A percentile compares a stretch with the other conserved stretches of the same genome.
These are phyloP conservation scores for Acheta domesticus DNA, from an alignment of 2,888 invertebrate genomes.

Conservation along the genomic window DNA sequence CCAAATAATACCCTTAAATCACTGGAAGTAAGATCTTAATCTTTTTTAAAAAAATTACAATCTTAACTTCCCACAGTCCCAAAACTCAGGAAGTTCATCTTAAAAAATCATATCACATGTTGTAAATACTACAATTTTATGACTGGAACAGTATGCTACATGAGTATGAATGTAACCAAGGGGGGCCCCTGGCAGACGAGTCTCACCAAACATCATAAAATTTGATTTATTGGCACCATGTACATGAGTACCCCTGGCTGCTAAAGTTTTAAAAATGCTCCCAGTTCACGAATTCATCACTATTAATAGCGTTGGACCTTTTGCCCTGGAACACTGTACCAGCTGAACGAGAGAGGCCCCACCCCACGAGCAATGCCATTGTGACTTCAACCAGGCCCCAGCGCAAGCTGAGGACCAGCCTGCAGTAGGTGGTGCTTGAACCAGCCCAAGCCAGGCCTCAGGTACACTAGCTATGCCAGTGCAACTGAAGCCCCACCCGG, in stretches of 20 bases:
- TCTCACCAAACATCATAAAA: background rate
- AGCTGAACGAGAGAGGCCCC: background rate
- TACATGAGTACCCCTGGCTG: background rate
- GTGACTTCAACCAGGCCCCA: constrained; percentile 18
- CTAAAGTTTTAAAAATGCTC: background rate
- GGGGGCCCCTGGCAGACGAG: too few species aligned
- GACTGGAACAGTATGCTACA: too few species aligned
- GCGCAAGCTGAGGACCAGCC: background rate
- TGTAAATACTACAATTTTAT: too few species aligned
- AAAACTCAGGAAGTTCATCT: too few species aligned
- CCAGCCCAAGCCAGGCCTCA: background rate
- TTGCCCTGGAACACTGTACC: constrained; percentile 7
- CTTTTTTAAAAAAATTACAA: too few species aligned
- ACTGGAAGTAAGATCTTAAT: too few species aligned
- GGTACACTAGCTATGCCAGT: background rate
- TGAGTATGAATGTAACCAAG: too few species aligned
- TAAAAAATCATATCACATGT: too few species aligned
- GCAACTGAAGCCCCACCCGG: background rate
- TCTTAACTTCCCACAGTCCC: too few species aligned
- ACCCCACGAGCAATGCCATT: constrained; percentile 32
- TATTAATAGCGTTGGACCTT: background rate
- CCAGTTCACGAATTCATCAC: background rate
- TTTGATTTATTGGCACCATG: constrained; percentile 1
- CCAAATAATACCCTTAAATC: too few species aligned
- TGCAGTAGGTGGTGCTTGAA: background rate